These are phyloP conservation scores for Alouatta palliata DNA, from an alignment of 2,113 vertebrate species.

Conservation along the genomic window DNA sequence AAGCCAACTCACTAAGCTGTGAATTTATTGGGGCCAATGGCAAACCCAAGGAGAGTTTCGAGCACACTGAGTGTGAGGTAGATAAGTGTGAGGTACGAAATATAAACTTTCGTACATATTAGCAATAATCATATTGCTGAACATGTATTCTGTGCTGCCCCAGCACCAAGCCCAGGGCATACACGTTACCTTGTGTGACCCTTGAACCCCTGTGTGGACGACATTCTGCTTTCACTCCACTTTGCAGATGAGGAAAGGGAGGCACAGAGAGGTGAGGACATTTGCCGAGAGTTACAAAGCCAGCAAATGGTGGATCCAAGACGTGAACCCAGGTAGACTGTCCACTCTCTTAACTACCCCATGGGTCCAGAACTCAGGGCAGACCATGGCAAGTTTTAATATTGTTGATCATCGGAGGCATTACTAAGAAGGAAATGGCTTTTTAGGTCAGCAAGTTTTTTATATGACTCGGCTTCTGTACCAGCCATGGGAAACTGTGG, in stretches of 20 bases:
- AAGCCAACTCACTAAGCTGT: not conserved
- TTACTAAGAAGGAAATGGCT: not conserved
- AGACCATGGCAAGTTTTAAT: not conserved
- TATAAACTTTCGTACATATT: not conserved
- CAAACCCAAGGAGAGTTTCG: not conserved
- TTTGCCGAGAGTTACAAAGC: not conserved
- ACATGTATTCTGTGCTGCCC: not conserved
- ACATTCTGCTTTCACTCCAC: not conserved
- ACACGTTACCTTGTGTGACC: rapidly evolving
- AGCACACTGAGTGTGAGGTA: not conserved
- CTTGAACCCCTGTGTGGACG: not conserved
- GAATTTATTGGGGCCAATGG: not conserved
- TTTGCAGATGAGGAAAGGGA: not conserved
- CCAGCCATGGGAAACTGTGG: not conserved
- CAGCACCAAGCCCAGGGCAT: not conserved
- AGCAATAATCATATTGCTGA: not conserved
- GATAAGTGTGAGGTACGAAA: too few species aligned
- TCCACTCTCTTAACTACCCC: not conserved
- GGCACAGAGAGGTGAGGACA: not conserved
- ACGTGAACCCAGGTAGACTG: not conserved
- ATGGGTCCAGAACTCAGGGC: not conserved
- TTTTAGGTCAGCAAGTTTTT: not conserved
- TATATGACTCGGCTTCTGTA: not conserved
- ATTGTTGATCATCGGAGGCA: not conserved
- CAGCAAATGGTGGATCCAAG: too few species aligned